phyloP scores from a whole-genome alignment of 2,888 invertebrate genomes.

The Pollenia amentaria region DNA sequence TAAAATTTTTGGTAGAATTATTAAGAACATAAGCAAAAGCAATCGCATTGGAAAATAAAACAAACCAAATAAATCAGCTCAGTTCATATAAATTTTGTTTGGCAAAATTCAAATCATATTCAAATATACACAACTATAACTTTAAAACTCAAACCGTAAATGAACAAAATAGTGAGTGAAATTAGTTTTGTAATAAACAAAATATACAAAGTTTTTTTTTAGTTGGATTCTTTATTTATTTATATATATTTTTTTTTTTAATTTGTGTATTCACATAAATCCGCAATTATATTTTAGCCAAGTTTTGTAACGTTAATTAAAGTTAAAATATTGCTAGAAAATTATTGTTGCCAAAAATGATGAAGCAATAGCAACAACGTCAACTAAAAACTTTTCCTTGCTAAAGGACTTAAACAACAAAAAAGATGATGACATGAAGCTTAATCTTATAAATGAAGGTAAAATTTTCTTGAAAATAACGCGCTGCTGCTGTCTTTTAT shows the following conservation, averaged over 20 bases:
- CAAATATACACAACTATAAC: conserved; percentile 12
- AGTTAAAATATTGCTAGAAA: conserved; percentile 68
- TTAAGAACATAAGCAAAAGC: conserved; percentile 61
- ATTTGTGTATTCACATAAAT: conserved; percentile 57
- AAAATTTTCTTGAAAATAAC: conserved; percentile 58
- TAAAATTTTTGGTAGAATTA: conserved; percentile 72
- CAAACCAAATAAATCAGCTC: conserved; percentile 56
- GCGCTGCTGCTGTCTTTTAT: conserved; percentile 60
- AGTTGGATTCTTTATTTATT: neutral
- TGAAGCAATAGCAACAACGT: conserved; percentile 7
- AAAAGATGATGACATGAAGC: conserved; percentile 24
- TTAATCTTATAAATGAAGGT: neutral
- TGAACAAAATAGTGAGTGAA: conserved; percentile 37
- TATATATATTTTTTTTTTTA: no score
- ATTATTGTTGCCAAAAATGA: conserved; percentile 59
- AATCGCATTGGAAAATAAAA: conserved; percentile 42
- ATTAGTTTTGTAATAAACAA: conserved; percentile 50
- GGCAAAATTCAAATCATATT: conserved; percentile 57
- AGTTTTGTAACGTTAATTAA: conserved; percentile 70
- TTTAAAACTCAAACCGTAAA: neutral
- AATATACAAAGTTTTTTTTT: conserved; percentile 42
- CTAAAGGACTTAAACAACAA: conserved; percentile 36
- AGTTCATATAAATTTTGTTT: conserved; percentile 47
- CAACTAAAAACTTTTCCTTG: conserved; percentile 48
- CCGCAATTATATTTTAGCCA: conserved; percentile 69